Evolutionary conservation across 2,113 vertebrate species (phyloP), one percentile per base, ranked within the genome.

Genomic region (Notothenia coriiceps): DNA sequence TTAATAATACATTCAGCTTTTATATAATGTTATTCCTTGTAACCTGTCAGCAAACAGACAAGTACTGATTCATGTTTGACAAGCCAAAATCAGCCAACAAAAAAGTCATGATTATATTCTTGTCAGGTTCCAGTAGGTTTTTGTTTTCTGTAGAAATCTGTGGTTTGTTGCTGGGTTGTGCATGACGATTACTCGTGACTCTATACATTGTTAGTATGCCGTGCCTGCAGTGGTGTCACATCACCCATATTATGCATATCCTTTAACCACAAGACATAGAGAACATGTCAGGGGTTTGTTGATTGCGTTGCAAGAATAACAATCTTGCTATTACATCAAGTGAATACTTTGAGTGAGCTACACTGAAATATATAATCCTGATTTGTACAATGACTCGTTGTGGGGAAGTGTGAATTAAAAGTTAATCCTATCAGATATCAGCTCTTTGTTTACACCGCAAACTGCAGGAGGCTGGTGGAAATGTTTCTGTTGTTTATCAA

Each of bases 371-470:
- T 55, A 66, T 40, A 11, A 66, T 67, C 10, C 1, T 4, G 64
- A 84, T 56, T n/a, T 60, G n/a, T 10, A 17, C 9, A 59, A 63
- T 78, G 18, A 15, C 47, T 74, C 2, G 60, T 63, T 11, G 70
- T 29, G 22, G 74, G 4, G 22, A 62, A 67, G 40, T 35, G 0
- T 11, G 49, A 54, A 62, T 17, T 14, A 22, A 12, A 70, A 6
- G 14, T 22, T 5, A 1, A 10, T 74, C 1, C 62, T 44, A 72
- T 82, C 51, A 0, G 51, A 63, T 40, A 51, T 74, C 75, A 66
- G 63, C 22, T 82, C 66, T 84, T 73, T 92, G 84, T 91, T 88
- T 90, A 74, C 83, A 85, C 70, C 49, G 84, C 79, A 87, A 84
- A 88, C 75, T 51, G 62, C 64, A 64, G 65, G 25, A 29, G 29